These are phyloP conservation scores for Sebastes iracundus DNA, from an alignment of 2,797 vertebrate species.

Conservation along the genomic window DNA sequence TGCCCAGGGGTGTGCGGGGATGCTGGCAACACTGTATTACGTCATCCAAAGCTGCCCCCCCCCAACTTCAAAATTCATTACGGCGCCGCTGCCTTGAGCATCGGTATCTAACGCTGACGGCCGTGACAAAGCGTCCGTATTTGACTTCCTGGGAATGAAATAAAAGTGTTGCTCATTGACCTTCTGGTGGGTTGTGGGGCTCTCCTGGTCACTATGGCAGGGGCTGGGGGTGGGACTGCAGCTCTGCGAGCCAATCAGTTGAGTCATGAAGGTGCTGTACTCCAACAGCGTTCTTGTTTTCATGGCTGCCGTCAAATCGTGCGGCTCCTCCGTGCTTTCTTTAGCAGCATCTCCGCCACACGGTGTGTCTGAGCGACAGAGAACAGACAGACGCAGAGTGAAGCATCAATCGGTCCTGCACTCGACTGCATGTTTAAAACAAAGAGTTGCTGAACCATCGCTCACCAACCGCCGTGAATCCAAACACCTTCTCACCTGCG, in stretches of 20 bases:
- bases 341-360: conserved; percentile 61
- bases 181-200: conserved; percentile 63
- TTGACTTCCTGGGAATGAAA: neutral
- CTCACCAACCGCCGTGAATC: neutral
- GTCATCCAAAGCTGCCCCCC: too few species aligned
- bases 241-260: conserved; percentile 65
- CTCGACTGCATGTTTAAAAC: neutral
- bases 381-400: neutral
- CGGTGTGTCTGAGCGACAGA: conserved; percentile 50
- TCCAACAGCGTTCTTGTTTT: conserved; percentile 83
- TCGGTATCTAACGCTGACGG: too few species aligned
- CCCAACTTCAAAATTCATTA: too few species aligned
- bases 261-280: conserved; percentile 86
- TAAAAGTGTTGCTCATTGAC: conserved; percentile 35
- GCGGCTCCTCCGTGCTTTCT: conserved; percentile 79
- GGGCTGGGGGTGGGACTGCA: conserved; percentile 71
- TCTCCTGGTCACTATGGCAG: conserved; percentile 66
- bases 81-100: too few species aligned
- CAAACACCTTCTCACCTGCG: conserved; percentile 69
- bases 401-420: neutral
- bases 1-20: too few species aligned
- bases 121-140: too few species aligned
- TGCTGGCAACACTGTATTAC: too few species aligned
- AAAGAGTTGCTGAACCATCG: neutral
- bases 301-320: conserved; percentile 64